Evolutionary conservation across 2,888 invertebrate species (phyloP), one percentile per base, ranked within the genome.

Genomic region (Eupithecia exiguata): DNA sequence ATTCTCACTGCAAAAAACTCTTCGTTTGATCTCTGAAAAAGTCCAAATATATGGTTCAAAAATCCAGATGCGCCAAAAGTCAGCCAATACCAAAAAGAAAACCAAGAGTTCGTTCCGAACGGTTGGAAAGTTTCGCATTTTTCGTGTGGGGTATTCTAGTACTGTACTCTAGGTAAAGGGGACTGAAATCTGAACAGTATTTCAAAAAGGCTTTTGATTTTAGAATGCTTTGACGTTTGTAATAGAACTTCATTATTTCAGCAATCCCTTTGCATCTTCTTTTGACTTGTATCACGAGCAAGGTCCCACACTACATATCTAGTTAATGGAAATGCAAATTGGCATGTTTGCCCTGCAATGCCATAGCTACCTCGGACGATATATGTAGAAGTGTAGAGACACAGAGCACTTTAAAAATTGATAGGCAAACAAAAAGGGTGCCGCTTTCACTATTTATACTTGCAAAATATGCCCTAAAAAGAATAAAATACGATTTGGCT

Each of bases 11-110:
- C 14, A 62, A 63, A 49, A 70, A 46, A 58, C 18, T 63, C 36
- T 38, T 5, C 68, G 70, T 71, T 74, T 71, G 71, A 71, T 74
- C 68, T 62, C 68, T 36, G 35, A 69, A 71, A 71, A 69, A 67
- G 67, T 68, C 65, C 46, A 25, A 71, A 71, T 63, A 66, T 38
- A 66, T 66, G 70, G 36, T 38, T 68, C 25, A n/a, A 66, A 67
- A 75, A 62, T 72, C 72, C 69, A 75, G 69, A 69, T 70, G 68
- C 40, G 75, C 21, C 40, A 25, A 66, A 38, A 70, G 21, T 21
- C 63, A 5, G 61, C 40, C 72, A 21, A 72, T 72, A 75, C 67
- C 58, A 72, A 75, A 75, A 75, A 63, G 75, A 72, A n/a, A 75
- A 68, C 67, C 40, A 38, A 68, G 25, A 75, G 70, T 75, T 68